These are phyloP conservation scores for Drosophila formosana DNA, from an alignment of 2,888 invertebrate species.

Conservation along the genomic window DNA sequence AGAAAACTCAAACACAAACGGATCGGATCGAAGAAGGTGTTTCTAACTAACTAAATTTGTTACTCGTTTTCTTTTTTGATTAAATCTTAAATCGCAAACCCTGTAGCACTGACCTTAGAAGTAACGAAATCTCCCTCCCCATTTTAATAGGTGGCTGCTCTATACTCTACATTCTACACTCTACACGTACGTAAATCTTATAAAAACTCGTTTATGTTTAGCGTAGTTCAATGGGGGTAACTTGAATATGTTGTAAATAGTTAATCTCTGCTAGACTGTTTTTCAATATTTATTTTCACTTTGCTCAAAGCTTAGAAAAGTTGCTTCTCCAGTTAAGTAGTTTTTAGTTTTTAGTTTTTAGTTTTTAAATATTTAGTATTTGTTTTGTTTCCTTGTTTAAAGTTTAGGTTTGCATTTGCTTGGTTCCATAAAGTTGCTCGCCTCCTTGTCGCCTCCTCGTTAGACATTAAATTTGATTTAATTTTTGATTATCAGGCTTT, in stretches of 20 bases:
- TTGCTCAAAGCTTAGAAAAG: conserved; percentile 54
- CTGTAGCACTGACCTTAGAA: conserved; percentile 22
- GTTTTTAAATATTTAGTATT: conserved; percentile 22
- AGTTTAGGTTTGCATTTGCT: conserved; percentile 48
- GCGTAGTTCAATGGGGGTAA: conserved; percentile 16
- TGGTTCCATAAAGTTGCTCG: conserved; percentile 71
- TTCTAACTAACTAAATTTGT: conserved; percentile 32
- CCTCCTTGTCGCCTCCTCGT: background rate
- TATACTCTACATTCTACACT: conserved; percentile 22
- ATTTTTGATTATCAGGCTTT: conserved; percentile 83
- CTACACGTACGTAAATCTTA: conserved; percentile 56
- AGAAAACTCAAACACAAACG: conserved; percentile 25
- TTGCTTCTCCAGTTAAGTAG: conserved; percentile 39
- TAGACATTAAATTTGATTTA: conserved; percentile 82
- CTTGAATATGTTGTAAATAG: conserved; percentile 56
- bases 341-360: background rate
- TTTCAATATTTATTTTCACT: conserved; percentile 18
- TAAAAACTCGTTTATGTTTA: conserved; percentile 40
- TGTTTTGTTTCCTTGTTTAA: conserved; percentile 20
- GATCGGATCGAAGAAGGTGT: conserved; percentile 11
- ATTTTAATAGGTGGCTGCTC: conserved; percentile 4
- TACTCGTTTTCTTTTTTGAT: conserved; percentile 4
- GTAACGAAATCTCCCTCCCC: background rate
- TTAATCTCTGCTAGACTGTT: conserved; percentile 46
- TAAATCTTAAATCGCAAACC: conserved; percentile 31